Percentiles rank a stretch among this genome's conserved stretches.
Conservation (phyloP, 2,888 invertebrate genomes). For the Melitaea athalia region DNA sequence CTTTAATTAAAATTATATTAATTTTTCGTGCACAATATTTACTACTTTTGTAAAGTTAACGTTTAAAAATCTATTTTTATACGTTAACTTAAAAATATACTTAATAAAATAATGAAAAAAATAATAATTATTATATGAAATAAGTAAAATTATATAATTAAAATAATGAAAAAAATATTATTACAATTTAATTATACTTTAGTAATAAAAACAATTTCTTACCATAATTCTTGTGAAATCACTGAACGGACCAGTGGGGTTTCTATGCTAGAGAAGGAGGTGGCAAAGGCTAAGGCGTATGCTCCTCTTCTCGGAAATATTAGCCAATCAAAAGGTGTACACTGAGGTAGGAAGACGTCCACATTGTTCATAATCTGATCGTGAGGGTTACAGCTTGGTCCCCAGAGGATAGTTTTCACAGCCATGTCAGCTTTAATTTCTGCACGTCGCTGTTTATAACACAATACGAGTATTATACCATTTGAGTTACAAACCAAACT, state of each 20-base stretch:
- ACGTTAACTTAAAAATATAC: too few species aligned
- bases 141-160: too few species aligned
- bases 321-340: constrained; percentile 49
- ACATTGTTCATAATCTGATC: constrained; percentile 48
- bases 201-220: constrained; percentile 29
- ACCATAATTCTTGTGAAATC: constrained; percentile 49
- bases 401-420: constrained; percentile 50
- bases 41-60: too few species aligned
- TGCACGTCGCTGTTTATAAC: constrained; percentile 31
- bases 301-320: constrained; percentile 48
- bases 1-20: too few species aligned
- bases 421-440: constrained; percentile 33
- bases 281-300: constrained; percentile 45
- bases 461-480: not conserved
- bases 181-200: too few species aligned
- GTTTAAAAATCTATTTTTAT: too few species aligned
- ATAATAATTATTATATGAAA: too few species aligned
- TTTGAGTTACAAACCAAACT: not conserved
- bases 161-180: too few species aligned
- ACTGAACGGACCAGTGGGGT: constrained; percentile 47
- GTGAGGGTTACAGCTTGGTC: constrained; percentile 50
- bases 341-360: constrained; percentile 43
- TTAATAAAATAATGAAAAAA: too few species aligned
- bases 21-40: too few species aligned
- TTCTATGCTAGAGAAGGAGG: constrained; percentile 47